Evolutionary conservation across 2,888 invertebrate genomes (phyloP).

Genomic region (Eilema caniola): DNA sequence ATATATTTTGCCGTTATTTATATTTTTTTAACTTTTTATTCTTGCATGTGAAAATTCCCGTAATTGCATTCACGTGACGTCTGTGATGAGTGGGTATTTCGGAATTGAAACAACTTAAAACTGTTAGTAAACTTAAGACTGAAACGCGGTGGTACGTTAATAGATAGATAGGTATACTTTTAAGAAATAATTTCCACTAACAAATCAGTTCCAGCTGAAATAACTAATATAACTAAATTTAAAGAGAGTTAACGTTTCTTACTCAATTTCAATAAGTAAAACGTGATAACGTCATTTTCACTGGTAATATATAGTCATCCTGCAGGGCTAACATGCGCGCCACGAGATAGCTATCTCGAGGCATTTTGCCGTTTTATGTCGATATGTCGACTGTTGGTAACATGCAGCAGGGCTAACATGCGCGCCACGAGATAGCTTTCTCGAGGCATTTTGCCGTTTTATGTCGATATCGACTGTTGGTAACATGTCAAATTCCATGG

Average conservation of each 20-base stretch:
- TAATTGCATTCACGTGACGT: neutral
- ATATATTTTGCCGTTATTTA: neutral
- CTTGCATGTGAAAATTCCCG: neutral
- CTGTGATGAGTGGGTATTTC: neutral
- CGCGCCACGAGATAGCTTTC: too few species aligned
- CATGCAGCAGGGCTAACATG: too few species aligned
- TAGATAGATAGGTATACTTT: neutral
- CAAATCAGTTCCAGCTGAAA: neutral
- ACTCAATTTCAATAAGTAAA: neutral
- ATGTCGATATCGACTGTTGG: too few species aligned
- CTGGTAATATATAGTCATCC: too few species aligned
- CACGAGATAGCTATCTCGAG: too few species aligned
- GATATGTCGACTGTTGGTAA: too few species aligned
- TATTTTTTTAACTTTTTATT: neutral
- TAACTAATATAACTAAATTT: neutral
- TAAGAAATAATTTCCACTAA: neutral
- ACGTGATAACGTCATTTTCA: neutral
- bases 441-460: too few species aligned
- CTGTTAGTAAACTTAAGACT: neutral
- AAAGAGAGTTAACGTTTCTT: neutral
- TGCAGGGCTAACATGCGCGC: too few species aligned
- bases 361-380: too few species aligned
- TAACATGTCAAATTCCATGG: too few species aligned
- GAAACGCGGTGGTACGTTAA: neutral
- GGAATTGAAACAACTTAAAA: neutral